Conservation (phyloP, 2,113 vertebrate genomes). For the Fulmarus glacialis region DNA sequence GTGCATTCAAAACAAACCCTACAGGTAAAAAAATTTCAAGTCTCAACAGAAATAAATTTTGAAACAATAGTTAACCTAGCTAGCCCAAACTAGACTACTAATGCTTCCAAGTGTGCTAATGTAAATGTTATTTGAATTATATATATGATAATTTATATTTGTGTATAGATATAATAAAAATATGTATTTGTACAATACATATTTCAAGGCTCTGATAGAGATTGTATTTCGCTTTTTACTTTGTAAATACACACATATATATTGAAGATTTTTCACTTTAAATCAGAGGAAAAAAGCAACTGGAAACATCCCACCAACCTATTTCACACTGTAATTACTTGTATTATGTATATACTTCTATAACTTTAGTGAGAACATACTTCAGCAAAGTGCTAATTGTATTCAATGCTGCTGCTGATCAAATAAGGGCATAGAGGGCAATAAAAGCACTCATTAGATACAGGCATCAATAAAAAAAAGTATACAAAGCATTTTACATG, state of each 20-base stretch:
- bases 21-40: not conserved
- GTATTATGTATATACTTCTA: not conserved
- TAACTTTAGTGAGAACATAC: not conserved
- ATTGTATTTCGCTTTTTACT: not conserved
- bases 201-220: not conserved
- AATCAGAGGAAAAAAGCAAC: not conserved
- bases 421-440: not conserved
- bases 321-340: not conserved
- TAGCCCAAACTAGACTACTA: not conserved
- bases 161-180: not conserved
- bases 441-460: not conserved
- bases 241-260: not conserved
- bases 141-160: not conserved
- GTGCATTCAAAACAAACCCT: not conserved
- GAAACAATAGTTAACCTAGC: not conserved
- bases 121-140: not conserved
- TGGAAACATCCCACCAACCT: not conserved
- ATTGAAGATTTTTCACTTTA: not conserved
- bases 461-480: not conserved
- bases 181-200: not conserved
- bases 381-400: not conserved
- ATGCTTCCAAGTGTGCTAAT: slow-evolving; percentile 16
- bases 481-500: not conserved
- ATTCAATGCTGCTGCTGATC: not conserved
- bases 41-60: not conserved